Conservation (phyloP, 2,888 invertebrate species). For the Andrena fulva region DNA sequence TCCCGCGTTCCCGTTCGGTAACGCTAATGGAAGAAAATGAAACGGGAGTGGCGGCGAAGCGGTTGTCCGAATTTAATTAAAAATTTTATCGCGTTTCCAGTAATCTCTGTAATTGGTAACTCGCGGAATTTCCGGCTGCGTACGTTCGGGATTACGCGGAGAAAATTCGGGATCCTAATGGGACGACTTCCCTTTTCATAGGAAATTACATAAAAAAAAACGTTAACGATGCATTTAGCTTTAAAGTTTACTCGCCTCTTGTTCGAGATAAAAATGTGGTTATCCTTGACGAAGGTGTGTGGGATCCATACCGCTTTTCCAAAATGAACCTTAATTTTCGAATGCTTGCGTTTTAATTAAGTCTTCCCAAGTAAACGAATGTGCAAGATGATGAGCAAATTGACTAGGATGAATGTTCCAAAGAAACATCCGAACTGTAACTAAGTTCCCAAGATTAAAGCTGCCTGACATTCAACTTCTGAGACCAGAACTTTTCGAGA, state of each 20-base stretch:
- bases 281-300: not conserved
- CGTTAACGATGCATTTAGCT: constrained; percentile 15
- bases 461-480: too few relatives aligned
- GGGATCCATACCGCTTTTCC: too few relatives aligned
- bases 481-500: not conserved
- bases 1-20: constrained; percentile 12
- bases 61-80: constrained; percentile 49
- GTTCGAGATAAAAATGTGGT: not conserved
- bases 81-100: constrained; percentile 34
- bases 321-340: too few relatives aligned
- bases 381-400: not conserved
- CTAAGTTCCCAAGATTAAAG: too few relatives aligned
- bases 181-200: not conserved
- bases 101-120: constrained; percentile 13
- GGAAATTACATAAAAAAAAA: not conserved
- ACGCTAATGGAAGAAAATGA: constrained; percentile 25
- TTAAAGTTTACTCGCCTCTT: not conserved
- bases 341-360: not conserved
- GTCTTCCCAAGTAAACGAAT: not conserved
- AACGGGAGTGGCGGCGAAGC: constrained; percentile 6
- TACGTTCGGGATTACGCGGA: not conserved
- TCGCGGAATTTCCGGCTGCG: not conserved
- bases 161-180: constrained; percentile 5
- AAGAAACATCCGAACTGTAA: too few relatives aligned
- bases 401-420: too few relatives aligned